Base-by-base conservation (phyloP, 2,888 invertebrate species). In the Kuschelorhynchus macadamiae region DNA sequence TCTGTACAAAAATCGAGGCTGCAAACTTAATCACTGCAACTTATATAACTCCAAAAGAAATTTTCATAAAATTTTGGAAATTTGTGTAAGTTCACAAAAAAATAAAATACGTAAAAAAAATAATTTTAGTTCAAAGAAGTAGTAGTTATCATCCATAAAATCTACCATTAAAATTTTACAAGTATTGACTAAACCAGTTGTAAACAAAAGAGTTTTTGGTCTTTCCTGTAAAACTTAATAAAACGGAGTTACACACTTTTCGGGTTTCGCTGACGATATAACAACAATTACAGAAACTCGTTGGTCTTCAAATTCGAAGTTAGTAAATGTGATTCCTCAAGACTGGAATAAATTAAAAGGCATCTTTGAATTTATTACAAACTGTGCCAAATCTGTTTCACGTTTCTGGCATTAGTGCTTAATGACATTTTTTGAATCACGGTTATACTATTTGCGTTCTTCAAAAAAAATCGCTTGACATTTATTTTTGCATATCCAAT, bases 21-120 rank as follows among this genome's bases (percentile, higher is more conserved):
- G 1, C 41, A 14, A 41, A 12, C 12, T 25, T 41, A 41, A 14
- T 14, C 41, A 41, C 41, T 17, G 41, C 41, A 41, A 41, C 12
- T 41, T 41, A 16, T 41, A 16, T 41, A 41, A 41, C 41, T 41
- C 41, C 14, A 41, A 1, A 41, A 41, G 14, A 41, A 14, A 41
- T 12, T 12, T 41, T 41, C 8, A 41, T 41, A 41, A 11, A 41
- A 41, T 41, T 41, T 25, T 25, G 7, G 25, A 25, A 5, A 25
- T 5, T 8, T 41, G n/a, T n/a, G n/a, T n/a, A n/a, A n/a, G 41
- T 41, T 2, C 12, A 14, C 41, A 41, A 12, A 41, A 14, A 2
- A 1, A 14, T n/a, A 25, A 25, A 25, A 25, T 25, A 25, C 7
- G 4, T 25, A 25, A 5, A 25, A 3, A 25, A 25, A 25, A 3